Base-by-base conservation (phyloP, 37 sponge, comb jelly and placozoan species). In the Axinella damicornis region DNA sequence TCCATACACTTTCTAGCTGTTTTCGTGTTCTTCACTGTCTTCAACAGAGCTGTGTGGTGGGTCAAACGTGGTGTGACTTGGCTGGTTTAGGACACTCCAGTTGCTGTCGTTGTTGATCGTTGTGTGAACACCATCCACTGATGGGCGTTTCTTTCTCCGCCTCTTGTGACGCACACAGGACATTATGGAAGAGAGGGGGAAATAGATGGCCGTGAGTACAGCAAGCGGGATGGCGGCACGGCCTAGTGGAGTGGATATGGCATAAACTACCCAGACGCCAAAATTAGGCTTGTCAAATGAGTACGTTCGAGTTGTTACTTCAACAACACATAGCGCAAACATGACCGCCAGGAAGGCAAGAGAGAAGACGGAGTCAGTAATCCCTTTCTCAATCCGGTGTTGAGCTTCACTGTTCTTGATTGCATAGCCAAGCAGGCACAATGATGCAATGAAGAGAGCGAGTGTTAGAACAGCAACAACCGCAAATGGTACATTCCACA, bases 401-500 rank as follows among this genome's bases (percentile, higher is more conserved):
- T 30, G 33, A 19, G 12, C 9, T 34, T 67, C 28, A 11, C 9
- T 31, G 68, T 67, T 30, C 2, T 30, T 31, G 33, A 67, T 5
- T 33, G 33, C 33, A 46, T 9, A 46, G 46, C 46, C 4, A 16
- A 30, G 32, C 9, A 67, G 68, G 34, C 27, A 67, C 19, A 67
- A 34, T 33, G 33, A 6, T 30, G 32, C 32, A 19, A 34, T 34
- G 28, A 67, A 67, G 46, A 46, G 46, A 4, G 34, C 27, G 5
- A 67, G 32, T 46, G 46, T 46, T 46, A 46, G 9, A 31, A 67
- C 9, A 31, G 68, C 68, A 6, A 34, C 11, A 30, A 67, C 9
- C 32, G 34, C 68, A 27, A 67, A 67, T 19, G 68, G 68, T 67
- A 67, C 32, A 34, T 67, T 33, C 68, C 68, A 67, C 5, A 67